Percentiles rank a stretch among this genome's conserved stretches.
Conservation (phyloP, 2,113 vertebrate species). For the Dunckerocampus dactyliophorus region DNA sequence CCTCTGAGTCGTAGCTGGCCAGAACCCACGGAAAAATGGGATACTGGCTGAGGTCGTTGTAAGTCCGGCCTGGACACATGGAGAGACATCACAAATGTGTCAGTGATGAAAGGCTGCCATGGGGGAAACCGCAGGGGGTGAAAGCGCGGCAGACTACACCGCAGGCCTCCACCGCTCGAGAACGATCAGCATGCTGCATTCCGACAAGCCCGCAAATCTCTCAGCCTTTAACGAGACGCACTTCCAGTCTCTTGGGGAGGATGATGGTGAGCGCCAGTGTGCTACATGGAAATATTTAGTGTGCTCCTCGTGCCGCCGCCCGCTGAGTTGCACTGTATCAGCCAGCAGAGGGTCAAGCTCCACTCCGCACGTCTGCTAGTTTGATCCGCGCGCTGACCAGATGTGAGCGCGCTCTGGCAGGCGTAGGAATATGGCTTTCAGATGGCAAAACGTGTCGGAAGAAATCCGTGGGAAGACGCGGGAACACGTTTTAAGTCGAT, state of each 20-base stretch:
- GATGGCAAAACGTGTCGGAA: slow-evolving; percentile 50
- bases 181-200: slow-evolving; percentile 59
- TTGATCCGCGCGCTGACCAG: slow-evolving; percentile 53
- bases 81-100: slow-evolving; percentile 42
- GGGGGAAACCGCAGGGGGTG: slow-evolving; percentile 19
- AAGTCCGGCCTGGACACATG: slow-evolving; percentile 84
- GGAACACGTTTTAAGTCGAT: slow-evolving; percentile 30
- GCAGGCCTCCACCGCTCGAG: slow-evolving; percentile 53
- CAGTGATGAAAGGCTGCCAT: slow-evolving; percentile 46
- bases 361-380: slow-evolving; percentile 1
- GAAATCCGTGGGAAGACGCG: slow-evolving; percentile 48
- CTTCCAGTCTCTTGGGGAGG: slow-evolving; percentile 46
- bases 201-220: slow-evolving; percentile 44
- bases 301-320: slow-evolving; percentile 23
- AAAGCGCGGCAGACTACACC: slow-evolving; percentile 35
- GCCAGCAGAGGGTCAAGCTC: not conserved
- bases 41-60: slow-evolving; percentile 96
- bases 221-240: slow-evolving; percentile 49
- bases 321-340: slow-evolving; percentile 22
- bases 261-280: slow-evolving; percentile 15
- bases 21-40: slow-evolving; percentile 97
- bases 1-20: slow-evolving; percentile 95
- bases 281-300: slow-evolving; percentile 33
- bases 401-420: slow-evolving; percentile 34
- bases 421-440: slow-evolving; percentile 55